Evolutionary conservation across 2,797 vertebrate genomes (phyloP), one percentile per base, ranked within the genome.

Genomic region (Acanthurus tractus): DNA sequence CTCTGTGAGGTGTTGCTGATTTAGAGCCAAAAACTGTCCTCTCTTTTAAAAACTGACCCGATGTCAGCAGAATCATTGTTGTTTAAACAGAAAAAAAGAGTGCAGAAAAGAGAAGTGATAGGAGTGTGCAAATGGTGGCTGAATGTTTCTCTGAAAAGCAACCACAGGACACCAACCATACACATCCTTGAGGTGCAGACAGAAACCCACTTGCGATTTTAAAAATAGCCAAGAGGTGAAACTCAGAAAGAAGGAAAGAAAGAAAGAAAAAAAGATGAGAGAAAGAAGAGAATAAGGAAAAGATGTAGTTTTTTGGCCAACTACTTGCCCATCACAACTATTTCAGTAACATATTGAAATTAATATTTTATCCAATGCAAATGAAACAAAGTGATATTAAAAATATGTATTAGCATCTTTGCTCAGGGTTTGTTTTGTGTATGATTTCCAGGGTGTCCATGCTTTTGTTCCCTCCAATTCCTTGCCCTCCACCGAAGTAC

Each of bases 391-490:
- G 20, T 59, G 6, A 40, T 2, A 42, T 18, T 38, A 34, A 25
- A 25, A 36, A 46, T 52, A 46, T 56, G 4, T 22, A 14, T 5
- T 46, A 2, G 23, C 2, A 18, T 59, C 68, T n/a, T 6, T 61
- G 20, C 8, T 23, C 42, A n/a, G 17, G 15, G 10, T 15, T 52
- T 3, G 53, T 58, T 67, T 22, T 76, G 40, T 81, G 18, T 86
- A 86, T 78, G 45, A 80, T 14, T 86, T 88, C 81, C 66, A 94
- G 93, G 75, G 14, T 94, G 44, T 48, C 18, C 2, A 29, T 86
- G 18, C 8, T 88, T 50, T 67, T 94, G 59, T 93, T 92, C 34
- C 92, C 92, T 54, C 85, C 81, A 0, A 92, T 94, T 58, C 92
- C 92, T n/a, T 59, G 45, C 1, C 92, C 90, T 1, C 84, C 92